Base-by-base conservation (phyloP, 2,888 invertebrate species). In the Torymus aiolomorphi region DNA sequence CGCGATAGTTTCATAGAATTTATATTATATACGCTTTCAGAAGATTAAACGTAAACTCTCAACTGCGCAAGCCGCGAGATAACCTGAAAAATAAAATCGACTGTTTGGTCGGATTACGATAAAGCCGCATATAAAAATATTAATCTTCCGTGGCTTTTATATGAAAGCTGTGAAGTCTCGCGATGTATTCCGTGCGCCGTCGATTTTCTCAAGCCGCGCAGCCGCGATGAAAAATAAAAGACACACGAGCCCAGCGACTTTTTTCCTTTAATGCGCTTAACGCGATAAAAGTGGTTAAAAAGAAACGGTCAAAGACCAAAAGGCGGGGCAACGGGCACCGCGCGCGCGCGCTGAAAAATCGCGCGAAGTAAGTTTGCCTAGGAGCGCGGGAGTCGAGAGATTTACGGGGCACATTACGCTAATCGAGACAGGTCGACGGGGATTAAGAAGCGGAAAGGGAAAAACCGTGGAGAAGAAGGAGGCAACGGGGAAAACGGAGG, bases 401-500 rank as follows among this genome's bases (percentile, higher is more conserved):
- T 82, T 77, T 72, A 80, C 73, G 69, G 56, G 12, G 51, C 70
- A 61, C 79, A 71, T 82, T 82, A 77, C 77, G 62, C 74, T 79
- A 77, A 80, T 80, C 77, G 80, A 80, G 82, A 75, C 78, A 76
- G 71, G 63, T 67, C 71, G 75, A 69, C 71, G 52, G 59, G 66
- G 76, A 79, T 65, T 70, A 75, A 73, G 73, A 76, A 77, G 52
- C 51, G 57, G 2, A 12, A 31, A 42, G 54, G 56, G 31, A 77
- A 73, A 73, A 76, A 77, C 52, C 52, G 57, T 0, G 8, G 31
- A 42, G 49, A 49, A 56, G 20, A 54, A n/a, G 42, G 12, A 70
- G 42, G 59, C 31, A 52, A 20, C 20, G 1, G 20, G 52, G 59
- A 65, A 24, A 52, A 42, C 12, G 57, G 18, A 61, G 16, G 61